phyloP scores from a whole-genome alignment of 2,797 vertebrate genomes.

The Huso huso region DNA sequence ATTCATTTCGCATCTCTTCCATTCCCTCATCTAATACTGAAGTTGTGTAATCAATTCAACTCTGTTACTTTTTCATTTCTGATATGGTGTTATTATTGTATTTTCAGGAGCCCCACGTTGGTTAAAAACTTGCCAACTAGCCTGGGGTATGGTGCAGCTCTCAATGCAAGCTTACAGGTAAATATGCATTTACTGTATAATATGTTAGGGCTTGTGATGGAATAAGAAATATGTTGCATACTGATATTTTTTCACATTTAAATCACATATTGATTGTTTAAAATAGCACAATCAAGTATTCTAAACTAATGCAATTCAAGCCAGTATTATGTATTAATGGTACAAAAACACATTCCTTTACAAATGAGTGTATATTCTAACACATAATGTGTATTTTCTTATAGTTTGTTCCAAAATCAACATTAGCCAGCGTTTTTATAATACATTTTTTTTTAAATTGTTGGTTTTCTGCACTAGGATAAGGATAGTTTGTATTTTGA shows the following conservation, averaged over 20 bases:
- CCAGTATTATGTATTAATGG: too few relatives aligned
- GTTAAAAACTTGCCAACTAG: constrained; percentile 97
- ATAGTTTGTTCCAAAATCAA: too few relatives aligned
- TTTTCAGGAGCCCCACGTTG: constrained; percentile 88
- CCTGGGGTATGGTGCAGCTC: constrained; percentile 93
- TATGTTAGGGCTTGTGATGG: background rate
- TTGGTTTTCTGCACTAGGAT: background rate
- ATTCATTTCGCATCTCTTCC: too few relatives aligned
- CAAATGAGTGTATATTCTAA: too few relatives aligned
- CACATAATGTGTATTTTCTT: constrained; percentile 16
- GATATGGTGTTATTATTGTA: constrained; percentile 19
- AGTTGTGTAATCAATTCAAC: too few relatives aligned
- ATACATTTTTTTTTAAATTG: background rate
- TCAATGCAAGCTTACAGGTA: constrained; percentile 98
- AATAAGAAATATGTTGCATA: background rate
- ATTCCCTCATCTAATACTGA: too few relatives aligned
- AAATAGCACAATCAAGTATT: constrained; percentile 53
- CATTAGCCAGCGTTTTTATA: too few relatives aligned
- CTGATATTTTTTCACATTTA: constrained; percentile 14
- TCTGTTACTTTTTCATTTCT: background rate
- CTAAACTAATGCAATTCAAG: too few relatives aligned
- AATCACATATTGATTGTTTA: too few relatives aligned
- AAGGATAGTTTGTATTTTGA: constrained; percentile 21
- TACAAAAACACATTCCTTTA: too few relatives aligned
- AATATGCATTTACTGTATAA: background rate